A percentile compares a stretch with the other conserved stretches of the same genome.
These are phyloP conservation scores for Apodemia hepburni DNA, from an alignment of 2,888 invertebrate genomes.

Conservation along the genomic window DNA sequence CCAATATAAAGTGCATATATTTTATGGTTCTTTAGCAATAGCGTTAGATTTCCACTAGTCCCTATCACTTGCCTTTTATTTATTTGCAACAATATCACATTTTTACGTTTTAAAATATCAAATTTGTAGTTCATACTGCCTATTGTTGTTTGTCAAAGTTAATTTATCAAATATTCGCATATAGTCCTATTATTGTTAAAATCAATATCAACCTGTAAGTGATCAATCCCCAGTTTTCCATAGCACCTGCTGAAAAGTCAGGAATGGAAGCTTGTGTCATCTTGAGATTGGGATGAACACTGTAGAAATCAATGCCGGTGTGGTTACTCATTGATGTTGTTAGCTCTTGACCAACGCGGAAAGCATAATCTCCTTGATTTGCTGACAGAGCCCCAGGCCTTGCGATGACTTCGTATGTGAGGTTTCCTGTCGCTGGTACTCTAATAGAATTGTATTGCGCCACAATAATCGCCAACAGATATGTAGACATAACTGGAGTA, in stretches of 20 bases:
- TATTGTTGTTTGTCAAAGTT: no score
- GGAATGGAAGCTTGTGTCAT: conserved; percentile 89
- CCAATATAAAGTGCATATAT: no score
- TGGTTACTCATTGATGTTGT: conserved; percentile 77
- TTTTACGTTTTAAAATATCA: no score
- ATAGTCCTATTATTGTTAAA: no score
- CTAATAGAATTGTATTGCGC: conserved; percentile 8
- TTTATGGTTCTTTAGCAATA: no score
- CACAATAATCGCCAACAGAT: conserved; percentile 52
- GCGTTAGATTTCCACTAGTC: no score
- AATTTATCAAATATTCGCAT: no score
- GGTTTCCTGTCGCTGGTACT: neutral
- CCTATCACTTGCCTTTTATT: no score
- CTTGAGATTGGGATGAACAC: conserved; percentile 68
- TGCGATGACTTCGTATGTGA: conserved; percentile 20
- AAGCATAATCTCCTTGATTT: conserved; percentile 12
- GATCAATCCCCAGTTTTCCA: conserved; percentile 93
- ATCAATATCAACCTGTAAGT: conserved; percentile 81
- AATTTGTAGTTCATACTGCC: no score
- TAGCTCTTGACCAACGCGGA: conserved; percentile 62
- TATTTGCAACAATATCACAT: no score
- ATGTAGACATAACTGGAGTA: conserved; percentile 80
- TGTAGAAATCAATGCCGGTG: conserved; percentile 72
- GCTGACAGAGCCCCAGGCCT: conserved; percentile 7
- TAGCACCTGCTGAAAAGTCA: conserved; percentile 88